phyloP scores from a whole-genome alignment of 2,113 vertebrate genomes.

The Cynocephalus volans region DNA sequence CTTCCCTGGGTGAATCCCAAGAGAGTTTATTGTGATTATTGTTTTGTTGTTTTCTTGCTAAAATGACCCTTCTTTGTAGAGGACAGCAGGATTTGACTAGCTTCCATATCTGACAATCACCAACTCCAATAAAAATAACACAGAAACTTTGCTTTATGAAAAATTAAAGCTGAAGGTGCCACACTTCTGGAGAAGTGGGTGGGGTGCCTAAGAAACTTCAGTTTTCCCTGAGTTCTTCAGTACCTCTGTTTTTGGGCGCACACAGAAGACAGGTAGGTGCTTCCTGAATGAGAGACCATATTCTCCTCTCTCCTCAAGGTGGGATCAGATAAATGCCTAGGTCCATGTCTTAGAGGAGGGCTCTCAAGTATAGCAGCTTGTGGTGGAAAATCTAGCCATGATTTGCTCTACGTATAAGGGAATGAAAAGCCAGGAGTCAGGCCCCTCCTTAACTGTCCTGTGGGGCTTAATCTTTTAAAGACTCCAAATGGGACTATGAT shows the following conservation, averaged over 20 bases:
- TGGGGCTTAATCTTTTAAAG: constrained; percentile 64
- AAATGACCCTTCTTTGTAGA: constrained; percentile 50
- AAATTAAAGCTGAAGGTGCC: constrained; percentile 38
- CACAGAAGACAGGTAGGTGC: neutral
- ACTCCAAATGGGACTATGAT: constrained; percentile 10
- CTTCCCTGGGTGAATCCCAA: neutral
- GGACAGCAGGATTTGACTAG: constrained; percentile 59
- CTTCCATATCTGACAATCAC: neutral
- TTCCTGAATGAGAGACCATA: constrained; percentile 53
- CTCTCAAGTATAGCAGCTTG: neutral
- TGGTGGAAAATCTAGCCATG: constrained; percentile 18
- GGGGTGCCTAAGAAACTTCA: fast-evolving
- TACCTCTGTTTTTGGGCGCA: neutral
- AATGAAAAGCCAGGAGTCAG: constrained; percentile 6
- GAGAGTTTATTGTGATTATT: neutral
- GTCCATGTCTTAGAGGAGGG: neutral
- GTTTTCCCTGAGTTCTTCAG: neutral
- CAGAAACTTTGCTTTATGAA: neutral
- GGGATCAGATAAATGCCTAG: neutral
- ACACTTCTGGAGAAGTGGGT: fast-evolving
- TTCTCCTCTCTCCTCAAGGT: neutral
- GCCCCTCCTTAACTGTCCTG: neutral
- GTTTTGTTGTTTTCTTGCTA: constrained; percentile 59
- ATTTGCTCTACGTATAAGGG: constrained; percentile 35
- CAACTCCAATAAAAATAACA: constrained; percentile 33